A percentile compares a stretch with the other conserved stretches of the same genome.
Evolutionary conservation across 2,797 vertebrate species (phyloP).

Genomic region (Otolemur crassicaudatus): DNA sequence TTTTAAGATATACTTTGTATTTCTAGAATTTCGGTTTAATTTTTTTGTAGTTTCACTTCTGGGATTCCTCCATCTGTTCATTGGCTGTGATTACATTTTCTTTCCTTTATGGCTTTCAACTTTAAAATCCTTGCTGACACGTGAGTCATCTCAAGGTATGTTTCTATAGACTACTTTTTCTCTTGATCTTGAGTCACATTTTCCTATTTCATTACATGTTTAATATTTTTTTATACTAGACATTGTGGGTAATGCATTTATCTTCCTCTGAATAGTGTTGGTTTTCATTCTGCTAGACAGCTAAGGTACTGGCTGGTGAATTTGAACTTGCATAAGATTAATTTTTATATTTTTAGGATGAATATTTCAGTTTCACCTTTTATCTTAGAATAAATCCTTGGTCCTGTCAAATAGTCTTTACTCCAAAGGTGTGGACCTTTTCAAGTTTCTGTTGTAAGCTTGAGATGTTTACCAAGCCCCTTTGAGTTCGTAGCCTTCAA

Average conservation of each 20-base stretch:
- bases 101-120: constrained; percentile 33
- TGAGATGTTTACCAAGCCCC: background rate
- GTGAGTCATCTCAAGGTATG: background rate
- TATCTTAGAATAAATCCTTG: background rate
- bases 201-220: background rate
- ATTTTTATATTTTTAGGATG: background rate
- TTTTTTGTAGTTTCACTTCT: background rate
- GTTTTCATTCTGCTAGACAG: background rate
- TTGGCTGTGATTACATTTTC: background rate
- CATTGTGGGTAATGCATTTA: background rate
- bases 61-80: constrained; percentile 13
- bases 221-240: constrained; percentile 1
- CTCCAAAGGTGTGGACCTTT: background rate
- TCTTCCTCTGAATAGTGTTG: background rate
- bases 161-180: background rate
- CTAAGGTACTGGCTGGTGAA: background rate
- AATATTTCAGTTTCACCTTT: constrained; percentile 17
- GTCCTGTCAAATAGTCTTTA: background rate
- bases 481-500: background rate
- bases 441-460: background rate
- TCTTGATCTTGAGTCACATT: background rate
- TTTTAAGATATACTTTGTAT: background rate
- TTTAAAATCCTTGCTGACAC: background rate
- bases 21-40: constrained; percentile 23
- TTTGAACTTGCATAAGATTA: background rate